These are phyloP conservation scores for Pemphigus obesinymphae DNA, from an alignment of 1,140 invertebrate genomes.

Conservation along the genomic window DNA sequence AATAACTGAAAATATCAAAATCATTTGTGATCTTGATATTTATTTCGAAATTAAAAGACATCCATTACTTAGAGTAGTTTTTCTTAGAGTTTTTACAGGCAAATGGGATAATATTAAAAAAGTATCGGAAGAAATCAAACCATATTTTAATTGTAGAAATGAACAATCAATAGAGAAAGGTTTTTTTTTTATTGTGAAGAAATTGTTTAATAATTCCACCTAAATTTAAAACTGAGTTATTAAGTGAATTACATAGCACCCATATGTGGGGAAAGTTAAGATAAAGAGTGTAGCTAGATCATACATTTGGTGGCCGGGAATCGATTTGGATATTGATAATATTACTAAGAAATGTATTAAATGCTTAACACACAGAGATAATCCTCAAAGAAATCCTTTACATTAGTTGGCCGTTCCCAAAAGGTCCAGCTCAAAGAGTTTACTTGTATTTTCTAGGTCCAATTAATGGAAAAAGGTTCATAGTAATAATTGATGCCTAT, in stretches of 20 bases:
- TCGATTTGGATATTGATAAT: conserved; percentile 44
- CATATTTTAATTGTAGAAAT: too few species aligned
- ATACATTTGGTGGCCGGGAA: conserved; percentile 45
- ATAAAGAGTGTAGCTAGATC: conserved; percentile 37
- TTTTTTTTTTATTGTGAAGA: too few species aligned
- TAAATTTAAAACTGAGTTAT: not conserved
- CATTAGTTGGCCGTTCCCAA: conserved; percentile 3
- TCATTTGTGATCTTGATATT: too few species aligned
- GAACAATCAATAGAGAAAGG: too few species aligned
- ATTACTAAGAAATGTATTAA: not conserved
- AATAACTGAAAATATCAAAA: too few species aligned
- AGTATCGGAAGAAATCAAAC: too few species aligned
- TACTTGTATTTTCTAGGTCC: too few species aligned
- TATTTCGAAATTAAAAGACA: too few species aligned
- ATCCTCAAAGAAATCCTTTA: not conserved
- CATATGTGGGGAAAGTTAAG: conserved; percentile 43
- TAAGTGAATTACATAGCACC: conserved; percentile 33
- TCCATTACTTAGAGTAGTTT: too few species aligned
- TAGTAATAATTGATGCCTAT: conserved; percentile 50
- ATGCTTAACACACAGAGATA: not conserved
- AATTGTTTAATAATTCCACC: too few species aligned
- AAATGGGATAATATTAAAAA: too few species aligned
- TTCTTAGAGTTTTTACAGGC: too few species aligned
- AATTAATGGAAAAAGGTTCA: conserved; percentile 44
- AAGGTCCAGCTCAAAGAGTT: conserved; percentile 34